Evolutionary conservation across 1,140 invertebrate genomes (phyloP), one percentile per base, ranked within the genome.

Genomic region (Drosophila azteca): DNA sequence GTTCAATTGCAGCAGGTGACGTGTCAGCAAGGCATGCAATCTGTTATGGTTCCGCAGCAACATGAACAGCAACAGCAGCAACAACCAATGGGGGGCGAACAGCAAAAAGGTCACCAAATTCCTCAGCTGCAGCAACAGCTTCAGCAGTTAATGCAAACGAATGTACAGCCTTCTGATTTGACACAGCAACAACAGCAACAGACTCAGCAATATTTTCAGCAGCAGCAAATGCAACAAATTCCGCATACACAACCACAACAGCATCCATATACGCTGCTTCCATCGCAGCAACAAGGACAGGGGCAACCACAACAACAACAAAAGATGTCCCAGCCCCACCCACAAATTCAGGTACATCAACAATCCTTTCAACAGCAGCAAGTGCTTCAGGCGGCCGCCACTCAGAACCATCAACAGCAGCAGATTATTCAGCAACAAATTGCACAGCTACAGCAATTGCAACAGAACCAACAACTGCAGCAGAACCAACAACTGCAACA

Each of bases 31-130:
- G 59, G 53, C 8, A 53, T 58, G 5, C 71, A 65, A 45, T 24
- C 51, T 1, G 63, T 75, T 2, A 31, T 67, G 45, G 53, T 69
- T 22, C 60, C 51, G 15, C 93, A 94, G 58, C 93, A 88, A 24
- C 84, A 79, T n/a, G 76, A 84, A 39, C 91, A 92, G 51, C 89
- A 91, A 59, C 77, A 93, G 11, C 88, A 93, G 31, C 93, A 93
- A 51, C 51, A 44, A n/a, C 24, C 60, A 31, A 2, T 64, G 20
- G 20, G n/a, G 20, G 20, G n/a, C 24, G 69, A 66, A 39, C 65
- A 57, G 20, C 64, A 76, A 48, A 44, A 54, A 9, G 43, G 22
- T 9, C 92, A 93, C 9, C 93, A 93, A 49, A 78, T 85, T 45
- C 82, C 81, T 6, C 35, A 39, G 35, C 57, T 73, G 43, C 92